Conservation (phyloP, 2,797 vertebrate genomes). For the Loris lydekkerianus region DNA sequence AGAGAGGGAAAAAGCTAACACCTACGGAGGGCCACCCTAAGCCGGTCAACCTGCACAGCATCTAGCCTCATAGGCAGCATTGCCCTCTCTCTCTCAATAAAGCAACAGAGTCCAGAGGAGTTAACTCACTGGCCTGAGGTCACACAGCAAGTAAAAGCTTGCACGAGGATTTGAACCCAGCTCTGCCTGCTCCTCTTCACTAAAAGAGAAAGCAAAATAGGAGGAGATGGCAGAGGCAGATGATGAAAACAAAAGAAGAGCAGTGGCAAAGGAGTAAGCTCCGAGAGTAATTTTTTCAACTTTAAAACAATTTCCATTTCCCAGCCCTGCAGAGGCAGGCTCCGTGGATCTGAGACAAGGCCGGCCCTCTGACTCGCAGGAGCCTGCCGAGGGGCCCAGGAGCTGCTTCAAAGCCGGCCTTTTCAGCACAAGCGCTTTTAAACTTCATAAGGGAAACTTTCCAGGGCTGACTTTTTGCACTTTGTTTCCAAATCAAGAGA, state of each 20-base stretch:
- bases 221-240: conserved; percentile 61
- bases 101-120: conserved; percentile 50
- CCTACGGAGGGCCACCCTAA: neutral
- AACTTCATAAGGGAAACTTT: conserved; percentile 91
- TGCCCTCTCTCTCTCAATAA: conserved; percentile 35
- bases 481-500: conserved; percentile 89
- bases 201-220: conserved; percentile 63
- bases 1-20: neutral
- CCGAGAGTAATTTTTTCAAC: conserved; percentile 81
- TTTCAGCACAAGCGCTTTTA: conserved; percentile 88
- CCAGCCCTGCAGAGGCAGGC: conserved; percentile 82
- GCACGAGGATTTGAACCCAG: conserved; percentile 53
- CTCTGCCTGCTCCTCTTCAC: conserved; percentile 37
- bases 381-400: conserved; percentile 85
- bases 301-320: conserved; percentile 83
- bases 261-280: conserved; percentile 73
- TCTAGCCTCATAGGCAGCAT: neutral
- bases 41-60: neutral
- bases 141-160: conserved; percentile 19
- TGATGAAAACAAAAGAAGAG: conserved; percentile 77
- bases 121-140: conserved; percentile 52
- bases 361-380: conserved; percentile 87
- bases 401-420: conserved; percentile 90
- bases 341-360: conserved; percentile 80
- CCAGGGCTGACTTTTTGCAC: conserved; percentile 88